phyloP scores from a whole-genome alignment of 2,888 invertebrate species.

The Frankliniella intonsa region DNA sequence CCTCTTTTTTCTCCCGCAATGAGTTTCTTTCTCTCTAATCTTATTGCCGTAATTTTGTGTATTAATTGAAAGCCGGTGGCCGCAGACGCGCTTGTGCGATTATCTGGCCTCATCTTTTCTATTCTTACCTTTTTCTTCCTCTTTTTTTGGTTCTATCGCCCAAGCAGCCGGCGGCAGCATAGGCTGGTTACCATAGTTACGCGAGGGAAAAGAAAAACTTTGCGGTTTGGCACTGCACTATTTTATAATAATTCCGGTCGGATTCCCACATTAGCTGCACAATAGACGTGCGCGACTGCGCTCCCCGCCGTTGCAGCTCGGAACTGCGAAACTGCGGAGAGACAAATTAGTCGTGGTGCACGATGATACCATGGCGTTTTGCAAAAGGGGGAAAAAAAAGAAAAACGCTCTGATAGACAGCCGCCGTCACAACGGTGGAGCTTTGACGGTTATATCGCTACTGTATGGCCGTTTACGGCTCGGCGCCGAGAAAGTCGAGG shows the following conservation, averaged over 20 bases:
- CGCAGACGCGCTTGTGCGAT: background rate
- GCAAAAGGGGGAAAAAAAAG: no score
- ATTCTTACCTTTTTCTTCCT: no score
- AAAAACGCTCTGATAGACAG: no score
- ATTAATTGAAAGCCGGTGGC: conserved; percentile 7
- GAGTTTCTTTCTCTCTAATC: background rate
- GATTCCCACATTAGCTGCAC: background rate
- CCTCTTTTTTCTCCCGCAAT: no score
- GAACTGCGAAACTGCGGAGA: no score
- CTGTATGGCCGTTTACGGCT: background rate
- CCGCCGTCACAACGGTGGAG: background rate
- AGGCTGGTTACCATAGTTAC: background rate
- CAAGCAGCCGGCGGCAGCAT: no score
- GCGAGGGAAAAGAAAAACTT: background rate
- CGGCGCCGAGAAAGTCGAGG: background rate
- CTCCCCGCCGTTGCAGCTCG: no score
- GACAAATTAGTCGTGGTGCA: no score
- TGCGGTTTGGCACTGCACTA: background rate
- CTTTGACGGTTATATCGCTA: background rate
- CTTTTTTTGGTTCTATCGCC: no score
- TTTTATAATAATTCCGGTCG: background rate
- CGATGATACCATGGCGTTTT: no score
- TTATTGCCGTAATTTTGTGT: conserved; percentile 11
- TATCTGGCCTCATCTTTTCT: background rate
- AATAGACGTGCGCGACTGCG: no score